These are phyloP conservation scores for Phaethornis superciliosus DNA, from an alignment of 2,113 vertebrate species.

Conservation along the genomic window DNA sequence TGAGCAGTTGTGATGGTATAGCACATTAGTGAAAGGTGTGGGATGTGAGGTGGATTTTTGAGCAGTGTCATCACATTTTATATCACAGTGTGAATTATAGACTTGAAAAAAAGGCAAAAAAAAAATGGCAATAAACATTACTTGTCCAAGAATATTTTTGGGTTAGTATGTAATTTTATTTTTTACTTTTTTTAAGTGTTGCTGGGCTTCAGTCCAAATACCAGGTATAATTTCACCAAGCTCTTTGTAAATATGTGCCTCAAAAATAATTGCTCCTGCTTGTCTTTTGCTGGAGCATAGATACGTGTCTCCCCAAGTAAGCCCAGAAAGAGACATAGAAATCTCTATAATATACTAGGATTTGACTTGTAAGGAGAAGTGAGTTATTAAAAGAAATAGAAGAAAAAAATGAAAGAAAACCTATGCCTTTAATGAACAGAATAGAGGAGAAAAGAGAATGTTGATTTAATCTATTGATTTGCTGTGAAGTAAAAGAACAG, in stretches of 20 bases:
- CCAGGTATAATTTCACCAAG: constrained; percentile 8
- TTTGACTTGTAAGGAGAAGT: constrained; percentile 61
- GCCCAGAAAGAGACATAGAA: constrained; percentile 47
- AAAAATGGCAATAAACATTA: background rate
- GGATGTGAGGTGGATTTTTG: background rate
- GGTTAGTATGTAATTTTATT: background rate
- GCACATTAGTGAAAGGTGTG: background rate
- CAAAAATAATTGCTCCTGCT: constrained; percentile 24
- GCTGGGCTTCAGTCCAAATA: background rate
- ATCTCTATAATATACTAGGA: constrained; percentile 55
- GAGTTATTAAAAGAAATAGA: constrained; percentile 68
- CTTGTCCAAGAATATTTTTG: background rate
- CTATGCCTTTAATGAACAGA: constrained; percentile 60
- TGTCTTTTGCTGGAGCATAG: background rate
- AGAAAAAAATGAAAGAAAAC: constrained; percentile 67
- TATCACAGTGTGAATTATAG: background rate
- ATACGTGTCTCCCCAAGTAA: constrained; percentile 38
- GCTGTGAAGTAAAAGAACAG: constrained; percentile 75
- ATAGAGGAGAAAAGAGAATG: constrained; percentile 59
- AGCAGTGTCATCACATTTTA: background rate
- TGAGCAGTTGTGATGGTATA: background rate
- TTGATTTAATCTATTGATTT: constrained; percentile 80
- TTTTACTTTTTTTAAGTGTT: background rate
- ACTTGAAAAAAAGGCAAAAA: background rate
- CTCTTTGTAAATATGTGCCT: background rate